phyloP scores from a whole-genome alignment of 2,113 vertebrate species.

The Epinephelus fuscoguttatus region DNA sequence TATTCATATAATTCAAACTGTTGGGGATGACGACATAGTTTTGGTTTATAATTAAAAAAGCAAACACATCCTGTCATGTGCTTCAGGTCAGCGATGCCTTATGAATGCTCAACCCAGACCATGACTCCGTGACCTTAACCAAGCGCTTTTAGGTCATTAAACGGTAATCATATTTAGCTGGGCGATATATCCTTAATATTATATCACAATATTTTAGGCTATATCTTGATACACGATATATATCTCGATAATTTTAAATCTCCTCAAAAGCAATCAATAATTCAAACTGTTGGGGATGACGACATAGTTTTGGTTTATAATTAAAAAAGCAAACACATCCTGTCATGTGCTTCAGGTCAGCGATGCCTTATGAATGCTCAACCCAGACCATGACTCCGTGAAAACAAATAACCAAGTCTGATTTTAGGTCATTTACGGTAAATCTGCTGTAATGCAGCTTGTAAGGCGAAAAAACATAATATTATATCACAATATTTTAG shows the following conservation, averaged over 20 bases:
- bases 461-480: too few relatives aligned
- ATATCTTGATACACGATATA: too few relatives aligned
- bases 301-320: not conserved
- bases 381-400: not conserved
- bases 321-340: not conserved
- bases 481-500: too few relatives aligned
- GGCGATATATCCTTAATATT: too few relatives aligned
- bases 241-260: too few relatives aligned
- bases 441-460: too few relatives aligned
- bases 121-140: not conserved
- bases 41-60: not conserved
- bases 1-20: not conserved
- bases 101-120: not conserved
- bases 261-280: too few relatives aligned
- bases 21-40: not conserved
- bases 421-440: not conserved
- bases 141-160: not conserved
- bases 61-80: not conserved
- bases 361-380: not conserved
- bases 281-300: too few relatives aligned
- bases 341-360: not conserved
- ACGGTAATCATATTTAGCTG: not conserved
- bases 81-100: not conserved
- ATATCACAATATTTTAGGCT: too few relatives aligned
- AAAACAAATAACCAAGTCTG: not conserved